A percentile compares a stretch with the other conserved stretches of the same genome.
Conservation (phyloP, 2,888 invertebrate species). For the Noctua pronuba region DNA sequence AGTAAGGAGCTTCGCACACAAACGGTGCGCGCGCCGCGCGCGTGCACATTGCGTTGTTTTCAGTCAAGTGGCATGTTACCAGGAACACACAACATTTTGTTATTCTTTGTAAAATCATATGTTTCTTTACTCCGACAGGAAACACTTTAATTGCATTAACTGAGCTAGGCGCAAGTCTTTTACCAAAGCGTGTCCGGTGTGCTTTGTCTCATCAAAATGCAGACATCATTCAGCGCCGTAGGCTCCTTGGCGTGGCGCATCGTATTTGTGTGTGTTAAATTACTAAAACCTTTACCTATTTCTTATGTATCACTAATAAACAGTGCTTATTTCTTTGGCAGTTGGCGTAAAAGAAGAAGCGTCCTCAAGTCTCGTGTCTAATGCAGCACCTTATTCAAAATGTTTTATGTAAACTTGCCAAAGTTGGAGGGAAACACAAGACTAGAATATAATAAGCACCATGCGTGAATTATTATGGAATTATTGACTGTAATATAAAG, state of each 20-base stretch:
- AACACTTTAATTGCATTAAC: background rate
- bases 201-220: background rate
- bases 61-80: background rate
- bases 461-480: slow-evolving; percentile 56
- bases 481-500: slow-evolving; percentile 62
- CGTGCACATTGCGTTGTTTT: background rate
- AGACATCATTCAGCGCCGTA: background rate
- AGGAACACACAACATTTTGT: background rate
- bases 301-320: slow-evolving; percentile 18
- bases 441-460: slow-evolving; percentile 66
- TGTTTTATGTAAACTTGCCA: slow-evolving; percentile 83
- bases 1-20: slow-evolving; percentile 28
- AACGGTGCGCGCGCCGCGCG: background rate
- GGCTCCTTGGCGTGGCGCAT: background rate
- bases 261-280: background rate
- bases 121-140: background rate
- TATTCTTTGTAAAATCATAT: background rate
- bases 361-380: slow-evolving; percentile 80
- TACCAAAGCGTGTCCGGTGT: background rate
- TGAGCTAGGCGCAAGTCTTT: too few species aligned
- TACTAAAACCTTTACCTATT: slow-evolving; percentile 1
- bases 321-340: slow-evolving; percentile 64
- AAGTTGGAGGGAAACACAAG: slow-evolving; percentile 71
- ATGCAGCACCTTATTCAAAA: slow-evolving; percentile 85
- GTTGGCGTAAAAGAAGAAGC: slow-evolving; percentile 87